Base-by-base conservation (phyloP, 2,113 vertebrate species). In the Grammomys dolichurus region DNA sequence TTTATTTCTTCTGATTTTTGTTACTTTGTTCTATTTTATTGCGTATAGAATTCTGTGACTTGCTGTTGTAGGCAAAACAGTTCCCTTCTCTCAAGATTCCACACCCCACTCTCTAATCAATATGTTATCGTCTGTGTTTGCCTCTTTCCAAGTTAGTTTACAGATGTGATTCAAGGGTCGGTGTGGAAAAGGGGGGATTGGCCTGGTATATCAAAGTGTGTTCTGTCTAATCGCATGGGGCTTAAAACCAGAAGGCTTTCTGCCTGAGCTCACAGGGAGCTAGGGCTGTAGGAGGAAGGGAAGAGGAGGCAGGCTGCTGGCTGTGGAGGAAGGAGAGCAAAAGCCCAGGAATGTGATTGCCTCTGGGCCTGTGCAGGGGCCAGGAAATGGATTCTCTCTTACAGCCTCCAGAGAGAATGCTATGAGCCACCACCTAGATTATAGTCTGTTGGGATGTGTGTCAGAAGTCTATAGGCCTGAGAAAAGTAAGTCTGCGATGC, bases 331-430 rank as follows among this genome's bases (percentile, higher is more conserved):
- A 46, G 60, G 81, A 17, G 36, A 28, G n/a, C 69, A 16, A 24
- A 65, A 58, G 22, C 76, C 90, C 65, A 85, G 89, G 89, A 90
- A 70, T 43, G 73, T 43, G 91, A 72, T 10, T 36, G 76, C 40
- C 70, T 73, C 51, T 43, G 89, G 60, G 43, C 65, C 69, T 91
- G 20, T 60, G 46, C 90, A 84, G 85, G 92, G 36, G 75, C 87
- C 81, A 82, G 60, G 89, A 92, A 94, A 56, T 33, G n/a, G 26
- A 51, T 93, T 91, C 86, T 89, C 60, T 43, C 67, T 4, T 88
- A 20, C 19, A 86, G 46, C 54, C 46, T 94, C 81, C 36, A 88
- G 81, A 70, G 70, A 78, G 86, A 94, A 88, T 69, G n/a, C 13
- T 19, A 56, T n/a, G 72, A 69, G 54, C 56, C 43, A 46, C 31